phyloP scores from a whole-genome alignment of 2,797 vertebrate species.

The Lycodopsis pacificus region DNA sequence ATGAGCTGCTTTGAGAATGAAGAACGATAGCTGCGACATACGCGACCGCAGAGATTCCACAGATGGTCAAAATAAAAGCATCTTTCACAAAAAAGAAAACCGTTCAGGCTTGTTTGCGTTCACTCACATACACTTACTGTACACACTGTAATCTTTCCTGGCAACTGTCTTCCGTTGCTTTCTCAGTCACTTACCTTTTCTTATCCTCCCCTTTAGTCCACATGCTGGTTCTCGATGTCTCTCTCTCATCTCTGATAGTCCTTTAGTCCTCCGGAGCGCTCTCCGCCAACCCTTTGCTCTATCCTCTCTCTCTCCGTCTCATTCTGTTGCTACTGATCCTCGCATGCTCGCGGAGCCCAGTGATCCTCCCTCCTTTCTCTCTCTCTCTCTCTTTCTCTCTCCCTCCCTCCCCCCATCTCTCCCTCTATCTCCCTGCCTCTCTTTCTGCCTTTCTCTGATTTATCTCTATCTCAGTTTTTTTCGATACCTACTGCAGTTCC shows the following conservation, averaged over 20 bases:
- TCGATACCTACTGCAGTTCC: constrained; percentile 28
- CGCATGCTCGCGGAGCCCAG: constrained; percentile 57
- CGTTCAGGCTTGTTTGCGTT: constrained; percentile 24
- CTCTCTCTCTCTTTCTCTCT: background rate
- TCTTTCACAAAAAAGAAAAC: constrained; percentile 33
- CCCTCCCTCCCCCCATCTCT: constrained; percentile 8
- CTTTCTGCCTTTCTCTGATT: constrained; percentile 34
- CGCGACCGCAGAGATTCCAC: constrained; percentile 25
- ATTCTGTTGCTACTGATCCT: constrained; percentile 77
- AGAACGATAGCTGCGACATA: constrained; percentile 33
- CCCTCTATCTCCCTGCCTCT: constrained; percentile 14
- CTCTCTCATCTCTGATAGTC: constrained; percentile 61
- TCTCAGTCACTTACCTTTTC: constrained; percentile 64
- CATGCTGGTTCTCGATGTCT: constrained; percentile 47
- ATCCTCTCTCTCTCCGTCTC: constrained; percentile 65
- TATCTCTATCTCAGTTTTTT: constrained; percentile 35
- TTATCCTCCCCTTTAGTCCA: constrained; percentile 42
- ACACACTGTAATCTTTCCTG: constrained; percentile 27
- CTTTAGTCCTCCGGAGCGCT: constrained; percentile 64
- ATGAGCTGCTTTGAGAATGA: constrained; percentile 56
- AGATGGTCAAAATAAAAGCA: constrained; percentile 34
- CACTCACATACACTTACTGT: constrained; percentile 22
- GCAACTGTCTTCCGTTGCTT: constrained; percentile 43
- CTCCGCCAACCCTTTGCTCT: constrained; percentile 55
- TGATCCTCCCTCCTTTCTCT: constrained; percentile 65